A percentile compares a stretch with the other conserved stretches of the same genome.
Evolutionary conservation across 2,797 vertebrate species (phyloP).

Genomic region (Hydrophis major): DNA sequence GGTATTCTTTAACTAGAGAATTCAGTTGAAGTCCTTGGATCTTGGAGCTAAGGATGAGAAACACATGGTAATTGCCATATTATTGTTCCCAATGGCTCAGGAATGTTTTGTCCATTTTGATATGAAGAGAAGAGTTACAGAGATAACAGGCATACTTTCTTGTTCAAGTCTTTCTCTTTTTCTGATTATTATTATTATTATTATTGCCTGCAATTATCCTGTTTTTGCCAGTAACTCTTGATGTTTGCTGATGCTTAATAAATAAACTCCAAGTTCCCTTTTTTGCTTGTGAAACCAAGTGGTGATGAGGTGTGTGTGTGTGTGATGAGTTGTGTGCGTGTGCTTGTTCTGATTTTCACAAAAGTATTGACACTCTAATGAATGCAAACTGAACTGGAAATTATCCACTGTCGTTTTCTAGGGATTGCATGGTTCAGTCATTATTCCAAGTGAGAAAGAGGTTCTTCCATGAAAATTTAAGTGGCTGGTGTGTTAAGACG

Average conservation of each 20-base stretch:
- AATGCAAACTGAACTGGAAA: neutral
- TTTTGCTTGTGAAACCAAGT: neutral
- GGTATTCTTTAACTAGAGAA: neutral
- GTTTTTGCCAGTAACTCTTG: neutral
- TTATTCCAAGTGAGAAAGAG: fast-evolving
- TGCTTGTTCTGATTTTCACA: neutral
- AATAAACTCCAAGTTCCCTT: neutral
- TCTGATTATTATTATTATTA: neutral
- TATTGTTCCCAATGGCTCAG: neutral
- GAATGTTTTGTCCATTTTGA: neutral
- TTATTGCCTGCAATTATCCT: neutral
- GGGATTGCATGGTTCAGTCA: neutral
- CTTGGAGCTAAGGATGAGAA: no score
- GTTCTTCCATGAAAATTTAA: fast-evolving
- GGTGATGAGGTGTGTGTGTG: neutral
- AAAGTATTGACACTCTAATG: neutral
- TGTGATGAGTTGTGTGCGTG: no score
- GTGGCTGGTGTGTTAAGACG: no score
- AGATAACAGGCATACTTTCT: neutral
- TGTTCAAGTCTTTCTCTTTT: neutral
- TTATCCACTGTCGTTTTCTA: neutral
- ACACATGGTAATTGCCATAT: neutral
- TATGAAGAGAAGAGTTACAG: neutral
- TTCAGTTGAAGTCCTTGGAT: no score
- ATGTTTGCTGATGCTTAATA: neutral